These are phyloP conservation scores for Chloroceryle aenea DNA, from an alignment of 2,113 vertebrate species.

Conservation along the genomic window DNA sequence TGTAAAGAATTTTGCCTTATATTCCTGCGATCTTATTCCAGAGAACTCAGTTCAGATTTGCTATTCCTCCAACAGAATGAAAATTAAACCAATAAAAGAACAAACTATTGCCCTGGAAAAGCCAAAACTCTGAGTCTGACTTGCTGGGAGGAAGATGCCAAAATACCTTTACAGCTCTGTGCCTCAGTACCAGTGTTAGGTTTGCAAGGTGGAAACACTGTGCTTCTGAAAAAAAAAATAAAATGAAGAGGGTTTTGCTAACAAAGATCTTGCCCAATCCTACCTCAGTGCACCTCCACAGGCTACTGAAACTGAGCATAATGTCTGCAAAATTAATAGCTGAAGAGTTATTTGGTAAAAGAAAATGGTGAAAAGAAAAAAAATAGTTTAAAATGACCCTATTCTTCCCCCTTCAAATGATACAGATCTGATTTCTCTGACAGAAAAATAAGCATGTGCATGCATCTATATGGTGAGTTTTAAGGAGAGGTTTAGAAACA, in stretches of 20 bases:
- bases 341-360: conserved; percentile 25
- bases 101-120: background rate
- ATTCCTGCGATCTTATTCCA: background rate
- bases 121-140: background rate
- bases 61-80: background rate
- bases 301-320: conserved; percentile 51
- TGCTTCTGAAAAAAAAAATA: background rate
- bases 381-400: conserved; percentile 17
- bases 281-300: conserved; percentile 21
- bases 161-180: conserved; percentile 50
- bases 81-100: conserved; percentile 51
- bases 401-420: conserved; percentile 57
- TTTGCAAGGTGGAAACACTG: conserved; percentile 19
- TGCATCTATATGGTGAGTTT: background rate
- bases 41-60: background rate
- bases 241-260: background rate
- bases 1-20: background rate
- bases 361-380: conserved; percentile 53
- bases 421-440: conserved; percentile 28
- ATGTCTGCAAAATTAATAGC: conserved; percentile 15
- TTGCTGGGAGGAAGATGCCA: conserved; percentile 16
- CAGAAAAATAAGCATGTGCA: conserved; percentile 39
- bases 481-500: conserved; percentile 59
- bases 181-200: background rate
- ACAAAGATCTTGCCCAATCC: background rate